Evolutionary conservation across 2,888 invertebrate species (phyloP), one percentile per base, ranked within the genome.

Genomic region (Lasius fuliginosus): DNA sequence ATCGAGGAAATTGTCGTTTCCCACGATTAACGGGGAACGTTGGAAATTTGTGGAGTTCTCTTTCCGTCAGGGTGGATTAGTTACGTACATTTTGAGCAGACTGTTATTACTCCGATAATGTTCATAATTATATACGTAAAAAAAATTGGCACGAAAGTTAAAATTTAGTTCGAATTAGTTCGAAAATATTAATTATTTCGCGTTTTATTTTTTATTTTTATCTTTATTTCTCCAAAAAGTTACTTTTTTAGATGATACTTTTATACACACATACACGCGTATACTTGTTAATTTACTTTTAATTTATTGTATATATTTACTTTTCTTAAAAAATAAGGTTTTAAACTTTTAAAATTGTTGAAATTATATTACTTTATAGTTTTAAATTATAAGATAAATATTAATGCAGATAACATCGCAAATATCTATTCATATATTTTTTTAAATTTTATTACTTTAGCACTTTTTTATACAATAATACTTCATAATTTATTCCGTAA

Each of bases 1-100:
- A 82, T 82, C 74, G 60, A 84, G 68, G 56, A 84, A 84, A 84
- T 74, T 76, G 82, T 62, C 68, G 42, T 77, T 82, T 84, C 84
- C 68, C 84, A 84, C 84, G 84, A 82, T 81, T 75, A 74, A 62
- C 40, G 49, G 15, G 15, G 27, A 56, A 23, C 49, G 9, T 15
- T 83, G 68, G 46, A 67, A 77, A 67, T 77, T n/a, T 18, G 18
- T 73, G 42, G 30, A 36, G 18, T 40, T 60, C 15, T 53, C 53
- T 46, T 64, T 74, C 65, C 15, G 8, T 36, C 33, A 56, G 6
- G 15, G 12, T 68, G 30, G 12, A 36, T 82, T 56, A 65, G 27
- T 71, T 69, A 60, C 46, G 3, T 62, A 12, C 5, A 64, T 42
- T n/a, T 56, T 27, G n/a, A 42, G 36, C 36, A 30, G 4, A 68